These are phyloP conservation scores for Seladonia tumulorum DNA, from an alignment of 2,888 invertebrate species.

Conservation along the genomic window DNA sequence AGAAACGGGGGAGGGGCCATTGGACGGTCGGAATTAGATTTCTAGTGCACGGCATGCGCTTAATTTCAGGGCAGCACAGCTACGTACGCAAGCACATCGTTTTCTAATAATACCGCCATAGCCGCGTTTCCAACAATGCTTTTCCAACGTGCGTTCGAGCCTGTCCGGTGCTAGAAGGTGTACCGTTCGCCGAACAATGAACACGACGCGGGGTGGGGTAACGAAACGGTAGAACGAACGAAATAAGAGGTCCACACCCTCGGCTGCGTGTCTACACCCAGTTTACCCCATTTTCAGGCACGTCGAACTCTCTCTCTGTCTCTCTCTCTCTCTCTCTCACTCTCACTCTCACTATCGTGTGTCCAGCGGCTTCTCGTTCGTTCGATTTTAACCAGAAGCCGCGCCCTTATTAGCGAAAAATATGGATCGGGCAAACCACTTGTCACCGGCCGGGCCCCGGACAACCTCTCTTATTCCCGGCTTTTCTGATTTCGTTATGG, in stretches of 20 bases:
- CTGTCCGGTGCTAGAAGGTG: neutral
- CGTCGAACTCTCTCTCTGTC: constrained; percentile 39
- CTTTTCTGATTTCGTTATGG: constrained; percentile 37
- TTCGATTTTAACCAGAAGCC: constrained; percentile 62
- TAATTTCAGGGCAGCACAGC: constrained; percentile 63
- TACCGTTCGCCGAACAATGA: constrained; percentile 23
- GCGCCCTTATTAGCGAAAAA: constrained; percentile 69
- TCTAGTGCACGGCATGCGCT: constrained; percentile 72
- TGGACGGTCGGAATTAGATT: constrained; percentile 71
- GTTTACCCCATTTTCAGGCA: constrained; percentile 60
- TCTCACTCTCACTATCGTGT: neutral
- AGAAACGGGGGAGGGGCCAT: constrained; percentile 8
- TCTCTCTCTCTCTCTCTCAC: constrained; percentile 14
- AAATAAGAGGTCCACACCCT: constrained; percentile 53
- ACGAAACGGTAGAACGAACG: constrained; percentile 37
- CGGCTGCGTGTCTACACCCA: constrained; percentile 64
- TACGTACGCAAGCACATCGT: constrained; percentile 50
- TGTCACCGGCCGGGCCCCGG: constrained; percentile 11
- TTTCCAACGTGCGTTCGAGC: constrained; percentile 24
- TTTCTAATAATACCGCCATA: constrained; percentile 69
- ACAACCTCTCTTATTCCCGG: neutral
- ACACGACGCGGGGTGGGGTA: neutral
- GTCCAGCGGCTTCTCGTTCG: neutral
- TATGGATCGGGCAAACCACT: constrained; percentile 63
- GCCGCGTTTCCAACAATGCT: constrained; percentile 58